These are phyloP conservation scores for Caenorhabditis sinica DNA, from an alignment of 2,888 invertebrate species.

Conservation along the genomic window DNA sequence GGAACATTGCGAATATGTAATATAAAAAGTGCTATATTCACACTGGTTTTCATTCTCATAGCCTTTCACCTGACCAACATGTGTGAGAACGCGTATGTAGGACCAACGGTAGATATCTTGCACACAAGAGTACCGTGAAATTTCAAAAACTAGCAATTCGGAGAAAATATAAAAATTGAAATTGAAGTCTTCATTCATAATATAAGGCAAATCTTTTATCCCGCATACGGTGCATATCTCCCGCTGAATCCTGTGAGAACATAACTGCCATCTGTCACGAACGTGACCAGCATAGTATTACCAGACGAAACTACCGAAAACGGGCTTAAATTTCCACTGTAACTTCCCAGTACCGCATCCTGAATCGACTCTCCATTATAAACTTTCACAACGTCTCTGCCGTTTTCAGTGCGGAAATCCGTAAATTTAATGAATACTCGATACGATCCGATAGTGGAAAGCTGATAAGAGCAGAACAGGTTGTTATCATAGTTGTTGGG, in stretches of 20 bases:
- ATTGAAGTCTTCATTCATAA: too few species aligned
- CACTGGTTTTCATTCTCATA: too few species aligned
- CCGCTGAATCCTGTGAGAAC: constrained; percentile 1
- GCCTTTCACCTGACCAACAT: too few species aligned
- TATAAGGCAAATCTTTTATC: too few species aligned
- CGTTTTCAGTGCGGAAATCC: not conserved
- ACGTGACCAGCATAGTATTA: not conserved
- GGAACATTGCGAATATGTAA: too few species aligned
- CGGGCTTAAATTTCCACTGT: not conserved
- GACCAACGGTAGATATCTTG: too few species aligned
- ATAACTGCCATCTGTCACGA: not conserved
- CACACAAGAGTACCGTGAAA: too few species aligned
- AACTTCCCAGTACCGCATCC: not conserved
- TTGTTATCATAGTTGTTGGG: not conserved
- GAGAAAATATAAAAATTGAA: too few species aligned
- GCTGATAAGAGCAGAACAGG: not conserved
- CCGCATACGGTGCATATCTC: not conserved
- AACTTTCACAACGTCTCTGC: not conserved
- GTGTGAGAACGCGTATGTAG: too few species aligned
- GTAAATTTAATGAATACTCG: not conserved
- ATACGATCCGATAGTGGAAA: not conserved
- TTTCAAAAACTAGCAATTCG: too few species aligned
- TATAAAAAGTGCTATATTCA: too few species aligned
- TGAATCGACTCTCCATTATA: constrained; percentile 24
- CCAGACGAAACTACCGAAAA: not conserved